These are phyloP conservation scores for Epinotia bilunana DNA, from an alignment of 2,888 invertebrate species.

Conservation along the genomic window DNA sequence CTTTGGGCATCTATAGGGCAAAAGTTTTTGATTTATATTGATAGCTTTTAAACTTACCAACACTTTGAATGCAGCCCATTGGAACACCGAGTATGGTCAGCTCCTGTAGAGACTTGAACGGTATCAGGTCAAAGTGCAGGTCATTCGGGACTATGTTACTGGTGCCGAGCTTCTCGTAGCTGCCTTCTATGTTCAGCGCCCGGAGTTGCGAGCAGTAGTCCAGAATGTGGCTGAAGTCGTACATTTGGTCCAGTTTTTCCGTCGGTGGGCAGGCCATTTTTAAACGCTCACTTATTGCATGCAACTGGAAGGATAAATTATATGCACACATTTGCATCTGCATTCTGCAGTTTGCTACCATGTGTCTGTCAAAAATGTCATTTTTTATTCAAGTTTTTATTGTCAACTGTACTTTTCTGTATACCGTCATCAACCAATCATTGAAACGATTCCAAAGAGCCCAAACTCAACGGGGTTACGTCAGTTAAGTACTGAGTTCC, in stretches of 20 bases:
- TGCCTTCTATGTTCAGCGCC: conserved; percentile 87
- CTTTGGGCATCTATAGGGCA: too few relatives aligned
- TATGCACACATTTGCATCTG: not conserved
- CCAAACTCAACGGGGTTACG: too few relatives aligned
- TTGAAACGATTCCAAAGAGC: too few relatives aligned
- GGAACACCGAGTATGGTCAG: conserved; percentile 89
- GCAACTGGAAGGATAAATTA: conserved; percentile 85
- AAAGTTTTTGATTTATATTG: not conserved
- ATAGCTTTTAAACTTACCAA: conserved; percentile 66
- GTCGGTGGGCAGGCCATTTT: conserved; percentile 93
- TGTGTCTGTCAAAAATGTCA: too few relatives aligned
- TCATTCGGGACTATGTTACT: conserved; percentile 94
- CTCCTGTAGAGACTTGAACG: conserved; percentile 91
- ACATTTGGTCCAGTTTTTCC: conserved; percentile 91
- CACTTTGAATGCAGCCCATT: conserved; percentile 87
- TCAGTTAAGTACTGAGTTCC: too few relatives aligned
- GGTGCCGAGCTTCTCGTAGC: conserved; percentile 87
- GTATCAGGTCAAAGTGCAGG: conserved; percentile 91
- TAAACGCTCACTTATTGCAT: conserved; percentile 95
- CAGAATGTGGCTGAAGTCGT: conserved; percentile 95
- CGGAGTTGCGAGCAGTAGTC: conserved; percentile 93
- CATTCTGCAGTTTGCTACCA: not conserved
- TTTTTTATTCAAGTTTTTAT: too few relatives aligned
- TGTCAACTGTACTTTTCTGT: too few relatives aligned
- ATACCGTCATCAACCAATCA: too few relatives aligned